These are phyloP conservation scores for Hoplostethus mediterraneus DNA, from an alignment of 2,797 vertebrate species.

Conservation along the genomic window DNA sequence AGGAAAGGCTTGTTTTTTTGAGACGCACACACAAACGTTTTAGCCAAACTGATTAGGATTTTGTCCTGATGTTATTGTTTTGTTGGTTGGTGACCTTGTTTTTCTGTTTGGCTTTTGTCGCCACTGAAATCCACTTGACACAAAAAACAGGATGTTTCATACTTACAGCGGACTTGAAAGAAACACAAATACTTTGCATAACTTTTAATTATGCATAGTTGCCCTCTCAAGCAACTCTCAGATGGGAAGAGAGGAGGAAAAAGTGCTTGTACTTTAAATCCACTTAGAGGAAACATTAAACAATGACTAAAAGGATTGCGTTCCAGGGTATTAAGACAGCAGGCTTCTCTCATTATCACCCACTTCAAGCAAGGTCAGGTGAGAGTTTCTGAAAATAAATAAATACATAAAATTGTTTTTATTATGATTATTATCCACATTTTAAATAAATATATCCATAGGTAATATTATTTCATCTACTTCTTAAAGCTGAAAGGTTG, in stretches of 20 bases:
- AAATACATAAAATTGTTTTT: background rate
- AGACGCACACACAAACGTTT: too few relatives aligned
- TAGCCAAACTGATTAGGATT: constrained; percentile 8
- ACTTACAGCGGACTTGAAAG: constrained; percentile 50
- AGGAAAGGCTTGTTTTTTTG: too few relatives aligned
- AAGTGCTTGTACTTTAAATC: constrained; percentile 49
- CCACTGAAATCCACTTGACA: constrained; percentile 47
- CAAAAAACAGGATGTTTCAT: constrained; percentile 51
- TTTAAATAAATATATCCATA: too few relatives aligned
- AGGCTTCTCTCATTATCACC: constrained; percentile 35
- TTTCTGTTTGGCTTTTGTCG: constrained; percentile 36
- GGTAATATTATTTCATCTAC: too few relatives aligned
- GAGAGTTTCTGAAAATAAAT: constrained; percentile 4
- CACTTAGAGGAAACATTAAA: constrained; percentile 53
- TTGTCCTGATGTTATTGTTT: constrained; percentile 22
- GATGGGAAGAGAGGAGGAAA: constrained; percentile 40
- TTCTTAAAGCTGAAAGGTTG: background rate
- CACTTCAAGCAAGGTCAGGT: constrained; percentile 19
- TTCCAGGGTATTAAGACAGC: constrained; percentile 16
- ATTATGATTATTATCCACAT: too few relatives aligned
- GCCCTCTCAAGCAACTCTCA: constrained; percentile 47
- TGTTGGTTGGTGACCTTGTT: constrained; percentile 58
- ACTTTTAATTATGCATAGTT: constrained; percentile 67
- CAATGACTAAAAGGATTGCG: constrained; percentile 52
- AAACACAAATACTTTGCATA: constrained; percentile 60